These are phyloP conservation scores for Mimumesa dahlbomi DNA, from an alignment of 2,888 invertebrate species.

Conservation along the genomic window DNA sequence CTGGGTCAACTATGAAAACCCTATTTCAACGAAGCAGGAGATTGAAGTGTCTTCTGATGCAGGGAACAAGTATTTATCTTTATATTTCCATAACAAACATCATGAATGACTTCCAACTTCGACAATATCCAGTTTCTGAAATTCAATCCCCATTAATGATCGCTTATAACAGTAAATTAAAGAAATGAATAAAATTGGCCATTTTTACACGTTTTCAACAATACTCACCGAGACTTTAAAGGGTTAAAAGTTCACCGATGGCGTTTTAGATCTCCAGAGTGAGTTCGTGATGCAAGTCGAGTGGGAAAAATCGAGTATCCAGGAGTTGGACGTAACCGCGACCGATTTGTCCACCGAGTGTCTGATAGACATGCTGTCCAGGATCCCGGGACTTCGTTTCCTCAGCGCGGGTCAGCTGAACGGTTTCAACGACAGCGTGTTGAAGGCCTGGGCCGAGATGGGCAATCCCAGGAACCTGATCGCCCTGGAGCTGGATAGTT, in stretches of 20 bases:
- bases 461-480: conserved; percentile 89
- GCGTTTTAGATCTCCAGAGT: conserved; percentile 91
- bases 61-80: conserved; percentile 92
- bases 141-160: no score
- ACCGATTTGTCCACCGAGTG: conserved; percentile 97
- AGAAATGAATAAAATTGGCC: no score
- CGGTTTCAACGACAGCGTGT: conserved; percentile 96
- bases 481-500: conserved; percentile 95
- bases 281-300: conserved; percentile 97
- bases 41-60: conserved; percentile 95
- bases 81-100: no score
- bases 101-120: no score
- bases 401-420: conserved; percentile 98
- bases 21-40: conserved; percentile 96
- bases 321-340: conserved; percentile 97
- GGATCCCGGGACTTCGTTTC: conserved; percentile 92
- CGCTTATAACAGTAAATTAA: no score
- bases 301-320: conserved; percentile 97
- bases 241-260: no score
- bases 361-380: conserved; percentile 93
- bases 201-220: no score
- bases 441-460: conserved; percentile 94
- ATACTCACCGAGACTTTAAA: no score
- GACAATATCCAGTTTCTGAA: no score
- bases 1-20: conserved; percentile 96